These are phyloP conservation scores for Typhlichthys eigenmanni DNA, from an alignment of 2,797 vertebrate genomes.

Conservation along the genomic window DNA sequence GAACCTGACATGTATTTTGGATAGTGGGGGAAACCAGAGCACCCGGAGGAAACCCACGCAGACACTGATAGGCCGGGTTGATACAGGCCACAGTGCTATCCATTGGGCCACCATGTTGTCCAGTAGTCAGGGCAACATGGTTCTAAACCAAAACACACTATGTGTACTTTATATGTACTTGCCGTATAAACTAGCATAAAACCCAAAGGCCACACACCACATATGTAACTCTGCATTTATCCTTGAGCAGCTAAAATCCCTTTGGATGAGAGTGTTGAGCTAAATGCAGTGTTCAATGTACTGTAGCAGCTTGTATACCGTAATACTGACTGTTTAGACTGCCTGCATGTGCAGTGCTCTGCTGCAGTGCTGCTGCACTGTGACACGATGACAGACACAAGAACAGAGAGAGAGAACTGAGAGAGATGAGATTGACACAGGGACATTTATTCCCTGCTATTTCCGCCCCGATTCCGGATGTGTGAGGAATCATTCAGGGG, in stretches of 20 bases:
- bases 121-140: too few relatives aligned
- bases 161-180: too few relatives aligned
- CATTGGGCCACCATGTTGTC: too few relatives aligned
- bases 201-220: too few relatives aligned
- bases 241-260: background rate
- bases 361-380: constrained; percentile 72
- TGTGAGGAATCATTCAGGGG: constrained; percentile 35
- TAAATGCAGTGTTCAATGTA: background rate
- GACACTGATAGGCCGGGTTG: too few relatives aligned
- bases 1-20: too few relatives aligned
- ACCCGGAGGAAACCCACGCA: too few relatives aligned
- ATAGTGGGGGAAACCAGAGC: too few relatives aligned
- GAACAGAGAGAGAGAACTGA: background rate
- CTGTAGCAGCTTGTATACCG: constrained; percentile 7
- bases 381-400: constrained; percentile 44
- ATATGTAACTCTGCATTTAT: background rate
- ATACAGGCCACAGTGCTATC: too few relatives aligned
- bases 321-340: constrained; percentile 56
- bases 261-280: background rate
- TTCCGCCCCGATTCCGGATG: constrained; percentile 24
- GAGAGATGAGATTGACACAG: constrained; percentile 43
- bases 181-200: too few relatives aligned
- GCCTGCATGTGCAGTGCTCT: constrained; percentile 70
- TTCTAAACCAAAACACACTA: too few relatives aligned
- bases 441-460: constrained; percentile 42